Conservation (phyloP, 2,113 vertebrate genomes). For the Pituophis catenifer region DNA sequence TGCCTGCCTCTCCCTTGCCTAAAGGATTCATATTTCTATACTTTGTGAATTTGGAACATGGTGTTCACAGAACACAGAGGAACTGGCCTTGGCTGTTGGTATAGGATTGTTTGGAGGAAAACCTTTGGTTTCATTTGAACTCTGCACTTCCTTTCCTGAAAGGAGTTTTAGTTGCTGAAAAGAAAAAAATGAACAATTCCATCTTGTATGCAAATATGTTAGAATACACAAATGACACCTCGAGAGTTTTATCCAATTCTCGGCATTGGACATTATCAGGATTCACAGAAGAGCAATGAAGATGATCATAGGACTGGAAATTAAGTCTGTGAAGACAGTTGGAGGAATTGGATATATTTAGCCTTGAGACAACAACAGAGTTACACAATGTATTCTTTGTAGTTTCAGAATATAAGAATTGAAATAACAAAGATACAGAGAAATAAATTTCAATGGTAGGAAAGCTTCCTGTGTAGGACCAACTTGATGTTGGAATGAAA, state of each 20-base stretch:
- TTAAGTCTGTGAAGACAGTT: background rate
- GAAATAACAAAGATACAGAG: background rate
- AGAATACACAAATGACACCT: background rate
- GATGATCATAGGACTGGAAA: background rate
- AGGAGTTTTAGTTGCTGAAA: background rate
- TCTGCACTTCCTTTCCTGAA: background rate
- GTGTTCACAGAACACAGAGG: background rate
- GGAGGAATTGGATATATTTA: background rate
- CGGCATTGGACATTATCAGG: background rate
- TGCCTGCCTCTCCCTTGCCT: background rate
- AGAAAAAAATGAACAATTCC: background rate
- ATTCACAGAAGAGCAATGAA: background rate
- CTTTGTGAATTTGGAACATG: constrained; percentile 46
- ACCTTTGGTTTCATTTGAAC: background rate
- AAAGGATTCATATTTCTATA: constrained; percentile 42
- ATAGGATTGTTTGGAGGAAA: background rate
- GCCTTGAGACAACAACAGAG: background rate
- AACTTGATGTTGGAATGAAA: background rate
- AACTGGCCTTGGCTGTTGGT: background rate
- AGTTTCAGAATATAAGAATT: background rate
- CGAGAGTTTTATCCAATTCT: background rate
- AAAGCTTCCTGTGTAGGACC: background rate
- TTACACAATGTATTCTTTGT: background rate
- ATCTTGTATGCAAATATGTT: background rate
- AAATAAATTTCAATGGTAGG: background rate